Evolutionary conservation across 2,888 invertebrate species (phyloP), one percentile per base, ranked within the genome.

Genomic region (Epinotia brunnichana): DNA sequence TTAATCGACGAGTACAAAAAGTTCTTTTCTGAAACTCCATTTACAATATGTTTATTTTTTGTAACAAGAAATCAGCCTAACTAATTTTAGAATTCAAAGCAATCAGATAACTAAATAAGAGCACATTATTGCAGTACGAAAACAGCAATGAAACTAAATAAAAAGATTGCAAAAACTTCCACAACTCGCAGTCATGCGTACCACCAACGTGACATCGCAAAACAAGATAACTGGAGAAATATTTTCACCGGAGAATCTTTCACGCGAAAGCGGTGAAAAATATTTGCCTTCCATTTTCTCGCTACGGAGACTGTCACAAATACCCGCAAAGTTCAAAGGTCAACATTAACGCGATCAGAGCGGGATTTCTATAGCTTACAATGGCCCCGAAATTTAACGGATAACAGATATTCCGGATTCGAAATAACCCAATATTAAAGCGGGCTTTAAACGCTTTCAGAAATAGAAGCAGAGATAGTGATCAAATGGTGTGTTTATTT

Each of bases 251-350:
- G 60, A 56, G 69, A 73, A 69, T 69, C 62, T 73, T 63, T 73
- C 59, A 44, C 63, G 51, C 62, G 57, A 57, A 53, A 62, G 44
- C 64, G 64, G 51, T 73, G 73, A 69, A 73, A 68, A 69, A 73
- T 73, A 73, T 73, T 68, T 73, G 48, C 62, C 57, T 68, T 69
- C 69, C 68, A 68, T 68, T 73, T 59, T 68, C 39, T 39, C 21
- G 51, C 56, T 48, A 71, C 53, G 59, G 66, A 68, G 63, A 60
- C 41, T 61, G 72, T 72, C 72, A 66, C 71, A 71, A 70, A 71
- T 71, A 60, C 66, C 56, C 54, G 48, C 61, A 56, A 72, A 72
- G 72, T 72, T 72, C 72, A 72, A 67, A 72, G 72, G 72, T 72
- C 70, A 59, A 63, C 70, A 57, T 63, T 72, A 68, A 72, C 35